Percentiles rank a stretch among this genome's conserved stretches.
These are phyloP conservation scores for Noctua comes DNA, from an alignment of 2,888 invertebrate species.

Conservation along the genomic window DNA sequence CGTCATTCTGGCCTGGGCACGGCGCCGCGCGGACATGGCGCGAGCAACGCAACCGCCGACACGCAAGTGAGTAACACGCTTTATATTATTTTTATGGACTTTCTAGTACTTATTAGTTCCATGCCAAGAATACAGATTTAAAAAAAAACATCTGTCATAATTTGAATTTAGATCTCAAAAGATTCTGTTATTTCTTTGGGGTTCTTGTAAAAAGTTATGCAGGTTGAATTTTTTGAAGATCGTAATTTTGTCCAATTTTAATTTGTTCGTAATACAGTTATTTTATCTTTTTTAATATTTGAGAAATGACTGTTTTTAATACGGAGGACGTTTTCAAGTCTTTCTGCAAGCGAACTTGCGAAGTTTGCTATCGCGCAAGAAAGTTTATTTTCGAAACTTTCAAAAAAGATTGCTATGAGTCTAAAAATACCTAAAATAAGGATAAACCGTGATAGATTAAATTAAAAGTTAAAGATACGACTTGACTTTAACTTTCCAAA, in stretches of 20 bases:
- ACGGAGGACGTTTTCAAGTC: not conserved
- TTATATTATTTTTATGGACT: slow-evolving; percentile 25
- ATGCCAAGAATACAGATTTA: not conserved
- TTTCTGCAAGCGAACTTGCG: not conserved
- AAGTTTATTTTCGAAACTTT: slow-evolving; percentile 3
- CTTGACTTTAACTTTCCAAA: slow-evolving; percentile 4
- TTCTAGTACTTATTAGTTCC: not conserved
- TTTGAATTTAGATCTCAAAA: not conserved
- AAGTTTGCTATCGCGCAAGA: slow-evolving; percentile 17
- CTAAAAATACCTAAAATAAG: not conserved
- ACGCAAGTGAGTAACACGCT: slow-evolving; percentile 84
- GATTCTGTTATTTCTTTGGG: not conserved
- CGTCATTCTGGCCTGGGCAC: slow-evolving; percentile 80
- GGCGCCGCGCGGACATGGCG: slow-evolving; percentile 89
- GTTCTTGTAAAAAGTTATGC: not conserved
- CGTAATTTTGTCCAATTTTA: not conserved
- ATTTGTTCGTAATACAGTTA: not conserved
- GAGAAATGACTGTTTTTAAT: not conserved
- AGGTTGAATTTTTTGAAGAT: not conserved
- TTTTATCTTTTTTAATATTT: not conserved
- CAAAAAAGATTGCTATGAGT: not conserved
- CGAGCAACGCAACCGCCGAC: slow-evolving; percentile 84
- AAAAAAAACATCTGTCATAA: not conserved
- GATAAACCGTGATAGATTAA: slow-evolving; percentile 5
- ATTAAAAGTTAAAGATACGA: slow-evolving; percentile 14